Evolutionary conservation across 2,797 vertebrate species (phyloP).

Genomic region (Nasua narica): DNA sequence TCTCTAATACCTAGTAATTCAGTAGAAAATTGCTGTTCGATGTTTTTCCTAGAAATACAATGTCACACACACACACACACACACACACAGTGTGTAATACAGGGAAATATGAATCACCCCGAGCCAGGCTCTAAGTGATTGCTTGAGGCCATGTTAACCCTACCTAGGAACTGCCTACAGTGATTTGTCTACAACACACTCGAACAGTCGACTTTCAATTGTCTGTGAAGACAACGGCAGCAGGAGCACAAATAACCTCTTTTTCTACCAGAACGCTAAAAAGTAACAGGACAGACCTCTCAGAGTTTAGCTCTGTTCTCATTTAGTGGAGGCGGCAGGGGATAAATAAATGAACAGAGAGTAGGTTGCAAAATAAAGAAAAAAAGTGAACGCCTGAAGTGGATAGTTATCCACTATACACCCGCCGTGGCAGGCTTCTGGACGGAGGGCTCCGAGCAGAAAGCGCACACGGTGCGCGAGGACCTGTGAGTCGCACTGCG

Average conservation of each 20-base stretch:
- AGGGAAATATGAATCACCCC: not conserved
- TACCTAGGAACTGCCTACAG: not conserved
- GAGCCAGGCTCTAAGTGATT: not conserved
- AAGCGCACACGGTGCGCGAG: not conserved
- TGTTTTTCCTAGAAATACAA: not conserved
- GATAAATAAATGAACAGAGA: not conserved
- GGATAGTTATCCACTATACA: not conserved
- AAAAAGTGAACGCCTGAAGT: not conserved
- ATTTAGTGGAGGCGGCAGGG: not conserved
- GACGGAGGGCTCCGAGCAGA: not conserved
- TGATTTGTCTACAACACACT: not conserved
- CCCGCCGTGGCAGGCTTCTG: not conserved
- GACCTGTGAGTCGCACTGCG: not conserved
- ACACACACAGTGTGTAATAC: not conserved
- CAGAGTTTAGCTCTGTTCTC: not conserved
- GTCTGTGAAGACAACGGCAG: not conserved
- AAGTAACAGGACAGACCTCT: not conserved
- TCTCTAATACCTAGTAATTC: not conserved
- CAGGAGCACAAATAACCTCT: not conserved
- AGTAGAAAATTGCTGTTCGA: not conserved
- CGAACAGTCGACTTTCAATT: not conserved
- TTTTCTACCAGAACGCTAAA: not conserved
- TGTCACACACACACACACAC: not conserved
- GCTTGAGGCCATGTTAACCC: not conserved
- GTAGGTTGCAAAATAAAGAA: not conserved